Conservation (phyloP, 2,113 vertebrate species). For the Oophaga pumilio region DNA sequence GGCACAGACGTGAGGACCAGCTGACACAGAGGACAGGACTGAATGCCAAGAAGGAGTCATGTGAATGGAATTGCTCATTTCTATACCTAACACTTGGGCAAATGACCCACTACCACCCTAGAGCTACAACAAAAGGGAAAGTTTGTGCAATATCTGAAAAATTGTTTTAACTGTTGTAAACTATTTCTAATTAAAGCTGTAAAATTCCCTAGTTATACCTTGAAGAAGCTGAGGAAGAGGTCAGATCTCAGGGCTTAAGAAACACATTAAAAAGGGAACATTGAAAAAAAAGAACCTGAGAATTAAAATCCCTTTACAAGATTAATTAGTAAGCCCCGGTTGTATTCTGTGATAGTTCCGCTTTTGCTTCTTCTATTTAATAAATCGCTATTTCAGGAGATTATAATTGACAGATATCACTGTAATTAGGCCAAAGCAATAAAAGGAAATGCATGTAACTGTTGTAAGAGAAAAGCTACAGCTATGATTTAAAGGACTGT, state of each 20-base stretch:
- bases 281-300: background rate
- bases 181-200: background rate
- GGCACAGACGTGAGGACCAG: no score
- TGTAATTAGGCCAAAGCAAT: background rate
- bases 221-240: background rate
- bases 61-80: no score
- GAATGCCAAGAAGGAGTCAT: no score
- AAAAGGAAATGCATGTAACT: conserved; percentile 17
- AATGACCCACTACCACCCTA: background rate
- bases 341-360: conserved; percentile 2
- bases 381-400: conserved; percentile 8
- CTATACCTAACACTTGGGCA: background rate
- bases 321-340: background rate
- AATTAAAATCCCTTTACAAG: conserved; percentile 5
- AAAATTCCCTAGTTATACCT: background rate
- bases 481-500: background rate
- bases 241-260: background rate
- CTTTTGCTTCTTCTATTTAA: conserved; percentile 17
- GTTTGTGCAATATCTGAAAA: background rate
- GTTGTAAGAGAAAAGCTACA: background rate
- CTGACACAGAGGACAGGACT: no score
- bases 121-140: background rate
- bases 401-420: conserved; percentile 22
- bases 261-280: background rate
- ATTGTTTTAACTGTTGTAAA: background rate